Conservation (phyloP, 2,797 vertebrate species). For the Xyrichtys novacula region DNA sequence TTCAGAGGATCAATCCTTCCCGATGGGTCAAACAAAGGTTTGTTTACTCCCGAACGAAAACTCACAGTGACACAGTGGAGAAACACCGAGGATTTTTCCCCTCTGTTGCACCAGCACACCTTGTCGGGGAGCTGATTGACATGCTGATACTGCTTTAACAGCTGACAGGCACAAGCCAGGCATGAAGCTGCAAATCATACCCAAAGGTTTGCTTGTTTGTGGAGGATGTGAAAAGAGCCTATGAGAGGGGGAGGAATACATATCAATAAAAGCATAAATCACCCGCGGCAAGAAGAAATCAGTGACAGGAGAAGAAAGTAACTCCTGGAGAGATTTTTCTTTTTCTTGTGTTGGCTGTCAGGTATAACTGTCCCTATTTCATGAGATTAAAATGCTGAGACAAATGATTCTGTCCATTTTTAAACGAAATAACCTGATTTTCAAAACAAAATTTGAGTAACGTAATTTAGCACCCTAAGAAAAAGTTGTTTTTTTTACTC, state of each 20-base stretch:
- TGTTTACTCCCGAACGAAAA: background rate
- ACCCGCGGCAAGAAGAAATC: background rate
- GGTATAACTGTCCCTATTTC: slow-evolving; percentile 7
- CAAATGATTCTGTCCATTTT: too few relatives aligned
- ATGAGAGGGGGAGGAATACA: slow-evolving; percentile 18
- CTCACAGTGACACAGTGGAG: background rate
- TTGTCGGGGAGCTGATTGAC: slow-evolving; percentile 1
- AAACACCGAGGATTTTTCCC: background rate
- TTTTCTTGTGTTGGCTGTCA: slow-evolving; percentile 12
- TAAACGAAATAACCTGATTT: too few relatives aligned
- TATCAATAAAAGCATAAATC: slow-evolving; percentile 27
- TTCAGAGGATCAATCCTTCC: background rate
- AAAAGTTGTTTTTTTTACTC: too few relatives aligned
- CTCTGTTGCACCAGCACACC: background rate
- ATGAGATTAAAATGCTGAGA: too few relatives aligned
- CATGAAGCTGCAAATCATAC: slow-evolving; percentile 20
- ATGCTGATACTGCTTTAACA: slow-evolving; percentile 1
- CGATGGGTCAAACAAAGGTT: background rate
- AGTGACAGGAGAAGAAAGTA: slow-evolving; percentile 13
- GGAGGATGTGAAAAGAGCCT: slow-evolving; percentile 7
- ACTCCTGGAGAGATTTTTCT: background rate
- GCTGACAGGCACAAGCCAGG: slow-evolving; percentile 8
- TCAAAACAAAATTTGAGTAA: too few relatives aligned
- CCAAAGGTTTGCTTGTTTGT: slow-evolving; percentile 19
- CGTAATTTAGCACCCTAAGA: too few relatives aligned